Conservation (phyloP, 2,888 invertebrate genomes). For the Apodemia duryi region DNA sequence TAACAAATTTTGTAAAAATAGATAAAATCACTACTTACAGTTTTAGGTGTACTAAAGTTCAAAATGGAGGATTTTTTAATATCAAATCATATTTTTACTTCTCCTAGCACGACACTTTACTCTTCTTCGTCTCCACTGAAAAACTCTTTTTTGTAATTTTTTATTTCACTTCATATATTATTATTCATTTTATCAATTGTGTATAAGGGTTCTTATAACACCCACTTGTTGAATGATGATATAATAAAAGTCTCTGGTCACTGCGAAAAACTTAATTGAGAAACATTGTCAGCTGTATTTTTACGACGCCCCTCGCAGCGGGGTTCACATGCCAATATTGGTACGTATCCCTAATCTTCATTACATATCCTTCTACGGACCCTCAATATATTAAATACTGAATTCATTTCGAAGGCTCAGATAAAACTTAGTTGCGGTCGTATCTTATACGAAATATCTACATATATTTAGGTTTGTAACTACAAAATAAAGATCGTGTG, state of each 20-base stretch:
- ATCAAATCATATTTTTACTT: no score
- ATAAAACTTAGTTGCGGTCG: conserved; percentile 19
- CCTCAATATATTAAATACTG: conserved; percentile 21
- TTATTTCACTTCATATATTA: no score
- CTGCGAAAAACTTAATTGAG: conserved; percentile 40
- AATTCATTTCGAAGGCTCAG: conserved; percentile 20
- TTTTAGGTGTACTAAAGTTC: no score
- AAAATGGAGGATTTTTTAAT: no score
- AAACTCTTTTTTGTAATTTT: no score
- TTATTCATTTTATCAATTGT: no score
- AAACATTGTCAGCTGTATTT: conserved; percentile 39
- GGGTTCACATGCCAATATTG: conserved; percentile 30
- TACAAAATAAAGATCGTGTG: neutral
- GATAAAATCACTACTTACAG: no score
- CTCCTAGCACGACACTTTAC: no score
- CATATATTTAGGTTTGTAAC: conserved; percentile 17
- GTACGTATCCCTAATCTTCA: conserved; percentile 26
- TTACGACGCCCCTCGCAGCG: conserved; percentile 29
- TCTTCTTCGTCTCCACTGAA: no score
- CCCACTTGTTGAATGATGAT: conserved; percentile 3
- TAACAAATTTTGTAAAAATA: no score
- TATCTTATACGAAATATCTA: conserved; percentile 19
- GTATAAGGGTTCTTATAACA: neutral
- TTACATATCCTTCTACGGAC: conserved; percentile 19
- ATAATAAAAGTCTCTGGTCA: conserved; percentile 17